Base-by-base conservation (phyloP, 2,888 invertebrate species). In the Dasysyrphus albostriatus region DNA sequence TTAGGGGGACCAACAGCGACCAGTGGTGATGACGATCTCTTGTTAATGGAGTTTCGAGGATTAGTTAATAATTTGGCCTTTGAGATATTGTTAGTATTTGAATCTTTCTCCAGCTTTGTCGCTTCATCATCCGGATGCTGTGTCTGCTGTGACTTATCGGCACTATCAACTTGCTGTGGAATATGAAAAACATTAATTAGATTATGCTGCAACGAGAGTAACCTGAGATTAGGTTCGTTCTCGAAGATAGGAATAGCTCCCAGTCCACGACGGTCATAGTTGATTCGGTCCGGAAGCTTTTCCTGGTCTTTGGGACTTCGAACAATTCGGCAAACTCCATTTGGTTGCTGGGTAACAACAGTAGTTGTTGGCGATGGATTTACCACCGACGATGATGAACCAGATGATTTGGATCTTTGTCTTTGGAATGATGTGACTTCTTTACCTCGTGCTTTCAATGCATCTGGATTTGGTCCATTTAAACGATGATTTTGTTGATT, bases 131-230 rank as follows among this genome's bases (percentile, higher is more conserved):
- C 44, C 32, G 47, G 63, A 16, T 74, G 37, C n/a, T 70, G 79
- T 73, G 8, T 8, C 39, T 70, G 54, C 1, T 63, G 69, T 54
- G 74, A 67, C 24, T 83, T 63, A n/a, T 74, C 76, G 7, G 16
- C 14, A 24, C 2, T 54, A 4, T 56, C 70, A 29, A 32, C 51
- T 32, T 91, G 91, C 88, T 91, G 91, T 80, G 93, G 93, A 90
- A 93, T 92, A 89, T 93, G 92, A 75, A 93, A 92, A 9, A 92
- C 91, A 89, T 93, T 96, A 84, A 98, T 96, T 90, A 97, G 94
- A 93, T 98, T 98, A 93, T 98, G 98, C 91, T 98, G 98, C 83
- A 98, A 94, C 59, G 98, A 98, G 88, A 98, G 93, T 84, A 98
- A 94, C 75, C 98, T 94, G 79, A 98, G 93, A 88, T 95, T 96